These are phyloP conservation scores for Calyptomena viridis DNA, from an alignment of 2,113 vertebrate genomes.

Conservation along the genomic window DNA sequence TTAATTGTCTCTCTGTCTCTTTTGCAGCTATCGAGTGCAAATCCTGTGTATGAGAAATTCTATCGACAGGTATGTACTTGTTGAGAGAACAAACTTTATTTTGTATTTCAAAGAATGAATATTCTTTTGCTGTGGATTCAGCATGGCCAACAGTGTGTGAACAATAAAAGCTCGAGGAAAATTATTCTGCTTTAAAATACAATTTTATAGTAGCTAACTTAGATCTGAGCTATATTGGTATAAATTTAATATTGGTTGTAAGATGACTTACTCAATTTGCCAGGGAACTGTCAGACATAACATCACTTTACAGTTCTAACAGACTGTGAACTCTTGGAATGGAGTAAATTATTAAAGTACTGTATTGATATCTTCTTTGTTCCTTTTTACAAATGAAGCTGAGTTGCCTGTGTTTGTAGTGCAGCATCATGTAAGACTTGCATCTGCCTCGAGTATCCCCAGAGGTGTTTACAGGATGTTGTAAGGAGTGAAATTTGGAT, in stretches of 20 bases:
- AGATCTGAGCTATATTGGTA: background rate
- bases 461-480: background rate
- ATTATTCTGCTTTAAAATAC: background rate
- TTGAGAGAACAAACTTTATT: background rate
- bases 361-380: background rate
- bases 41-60: constrained; percentile 96
- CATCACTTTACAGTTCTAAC: background rate
- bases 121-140: background rate
- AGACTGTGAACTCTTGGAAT: background rate
- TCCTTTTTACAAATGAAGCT: background rate
- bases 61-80: constrained; percentile 89
- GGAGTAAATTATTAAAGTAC: background rate
- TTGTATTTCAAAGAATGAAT: background rate
- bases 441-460: background rate
- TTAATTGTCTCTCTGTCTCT: background rate
- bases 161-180: background rate
- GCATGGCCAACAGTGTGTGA: background rate
- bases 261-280: background rate
- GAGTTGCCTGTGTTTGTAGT: background rate
- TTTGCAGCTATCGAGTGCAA: constrained; percentile 92
- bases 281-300: background rate
- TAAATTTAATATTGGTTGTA: background rate
- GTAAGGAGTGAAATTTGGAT: background rate
- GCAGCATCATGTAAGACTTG: background rate
- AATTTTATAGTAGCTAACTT: background rate